These are phyloP conservation scores for Euwallacea fornicatus DNA, from an alignment of 1,140 invertebrate genomes.

Conservation along the genomic window DNA sequence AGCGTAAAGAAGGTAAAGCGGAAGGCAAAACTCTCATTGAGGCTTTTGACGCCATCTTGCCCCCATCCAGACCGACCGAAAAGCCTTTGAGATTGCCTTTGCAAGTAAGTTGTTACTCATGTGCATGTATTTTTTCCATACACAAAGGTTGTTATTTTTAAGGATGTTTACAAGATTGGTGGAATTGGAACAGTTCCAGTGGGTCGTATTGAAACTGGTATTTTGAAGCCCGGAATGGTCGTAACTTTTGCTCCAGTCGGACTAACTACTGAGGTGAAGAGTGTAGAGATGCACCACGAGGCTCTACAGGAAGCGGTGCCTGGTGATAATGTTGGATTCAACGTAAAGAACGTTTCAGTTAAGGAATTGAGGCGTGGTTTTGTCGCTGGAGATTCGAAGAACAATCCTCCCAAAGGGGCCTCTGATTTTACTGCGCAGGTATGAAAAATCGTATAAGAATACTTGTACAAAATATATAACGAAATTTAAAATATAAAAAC, in stretches of 20 bases:
- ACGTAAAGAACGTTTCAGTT: slow-evolving; percentile 99
- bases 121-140: slow-evolving; percentile 8
- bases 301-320: slow-evolving; percentile 91
- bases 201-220: slow-evolving; percentile 96
- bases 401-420: slow-evolving; percentile 89
- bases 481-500: no score
- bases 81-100: slow-evolving; percentile 95
- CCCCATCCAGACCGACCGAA: slow-evolving; percentile 91
- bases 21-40: slow-evolving; percentile 89
- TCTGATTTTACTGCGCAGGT: slow-evolving; percentile 91
- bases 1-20: slow-evolving; percentile 87
- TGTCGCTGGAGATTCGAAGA: slow-evolving; percentile 96
- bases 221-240: slow-evolving; percentile 96
- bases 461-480: no score
- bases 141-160: slow-evolving; percentile 45
- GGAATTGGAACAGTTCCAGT: slow-evolving; percentile 99
- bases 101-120: slow-evolving; percentile 60
- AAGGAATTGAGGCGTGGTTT: slow-evolving; percentile 97
- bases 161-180: slow-evolving; percentile 99
- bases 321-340: slow-evolving; percentile 99
- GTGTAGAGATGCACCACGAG: slow-evolving; percentile 99
- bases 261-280: slow-evolving; percentile 98
- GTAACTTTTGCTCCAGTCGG: slow-evolving; percentile 95
- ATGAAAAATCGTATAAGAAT: neutral
- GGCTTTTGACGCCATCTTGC: slow-evolving; percentile 93